Evolutionary conservation across 2,797 vertebrate genomes (phyloP), one percentile per base, ranked within the genome.

Genomic region (Brachyrhaphis roseni): DNA sequence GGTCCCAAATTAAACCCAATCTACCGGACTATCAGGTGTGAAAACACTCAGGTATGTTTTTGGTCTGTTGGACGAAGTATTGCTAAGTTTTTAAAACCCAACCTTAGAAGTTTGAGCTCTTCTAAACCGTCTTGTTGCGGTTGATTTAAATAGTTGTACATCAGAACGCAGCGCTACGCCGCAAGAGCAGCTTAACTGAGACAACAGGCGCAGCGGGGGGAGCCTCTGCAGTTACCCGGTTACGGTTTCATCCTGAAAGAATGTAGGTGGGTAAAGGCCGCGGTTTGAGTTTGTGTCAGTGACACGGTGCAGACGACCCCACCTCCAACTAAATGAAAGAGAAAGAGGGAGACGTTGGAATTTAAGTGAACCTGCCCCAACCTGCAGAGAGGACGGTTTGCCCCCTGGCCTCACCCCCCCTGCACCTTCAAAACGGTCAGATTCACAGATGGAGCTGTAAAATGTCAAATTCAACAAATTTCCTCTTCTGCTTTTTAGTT

Each of bases 281-380:
- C 43, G 81, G 79, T 83, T 70, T 78, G 78, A 78, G 81, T 75
- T 77, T 81, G 78, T 46, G 81, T 86, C 10, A 53, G 83, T 62
- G 78, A 75, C 74, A 76, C 75, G 75, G 77, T n/a, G 72, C 59
- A 81, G 73, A 70, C 75, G 75, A 59, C 55, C 55, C 78, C 74
- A 47, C 72, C 78, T 72, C 83, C 79, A 80, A 0, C 74, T 77
- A 80, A 86, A 86, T 88, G 82, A 82, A 79, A 85, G 46, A 81
- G 73, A 85, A 36, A 75, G 79, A 87, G 62, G 73, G 73, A 81
- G 84, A 90, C 84, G 93, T 79, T 81, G 94, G 95, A 95, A 95
- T 96, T 95, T 87, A 72, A 92, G 89, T 93, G 90, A 93, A 96
- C 92, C 89, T 94, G 94, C 88, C 93, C 91, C 86, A 91, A 93